Percentiles rank a stretch among this genome's conserved stretches.
Conservation (phyloP, 2,888 invertebrate species). For the Eucriotettix oculatus region DNA sequence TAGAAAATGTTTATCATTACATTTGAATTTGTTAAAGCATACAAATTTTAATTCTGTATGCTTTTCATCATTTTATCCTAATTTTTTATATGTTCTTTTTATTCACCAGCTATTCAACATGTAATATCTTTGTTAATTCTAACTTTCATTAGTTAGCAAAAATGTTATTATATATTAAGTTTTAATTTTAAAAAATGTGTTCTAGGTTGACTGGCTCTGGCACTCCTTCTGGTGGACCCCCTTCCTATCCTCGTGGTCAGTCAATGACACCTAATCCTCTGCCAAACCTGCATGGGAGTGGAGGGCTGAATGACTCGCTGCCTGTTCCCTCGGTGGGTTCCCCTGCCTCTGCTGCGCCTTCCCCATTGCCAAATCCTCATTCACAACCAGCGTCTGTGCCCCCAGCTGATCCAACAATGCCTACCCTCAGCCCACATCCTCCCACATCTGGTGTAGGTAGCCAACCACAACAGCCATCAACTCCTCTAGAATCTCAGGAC, state of each 20-base stretch:
- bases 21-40: too few relatives aligned
- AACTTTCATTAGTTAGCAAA: too few relatives aligned
- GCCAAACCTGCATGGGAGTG: constrained; percentile 6
- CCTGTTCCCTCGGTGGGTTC: constrained; percentile 42
- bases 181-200: not conserved
- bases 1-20: too few relatives aligned
- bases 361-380: constrained; percentile 51
- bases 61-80: too few relatives aligned
- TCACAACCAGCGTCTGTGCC: constrained; percentile 56
- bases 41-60: too few relatives aligned
- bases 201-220: constrained; percentile 18
- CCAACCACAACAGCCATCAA: constrained; percentile 13
- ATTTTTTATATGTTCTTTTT: too few relatives aligned
- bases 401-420: constrained; percentile 48
- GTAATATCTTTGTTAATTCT: too few relatives aligned
- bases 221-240: constrained; percentile 47
- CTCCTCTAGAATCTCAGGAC: constrained; percentile 14
- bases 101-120: too few relatives aligned
- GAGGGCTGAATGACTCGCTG: constrained; percentile 4
- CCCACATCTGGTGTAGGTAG: constrained; percentile 24
- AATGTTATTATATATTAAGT: too few relatives aligned
- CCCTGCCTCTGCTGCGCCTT: constrained; percentile 48
- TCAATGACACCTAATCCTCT: constrained; percentile 14
- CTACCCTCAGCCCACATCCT: constrained; percentile 53
- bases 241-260: constrained; percentile 44